These are phyloP conservation scores for Drosophila putrida DNA, from an alignment of 2,888 invertebrate genomes.

Conservation along the genomic window DNA sequence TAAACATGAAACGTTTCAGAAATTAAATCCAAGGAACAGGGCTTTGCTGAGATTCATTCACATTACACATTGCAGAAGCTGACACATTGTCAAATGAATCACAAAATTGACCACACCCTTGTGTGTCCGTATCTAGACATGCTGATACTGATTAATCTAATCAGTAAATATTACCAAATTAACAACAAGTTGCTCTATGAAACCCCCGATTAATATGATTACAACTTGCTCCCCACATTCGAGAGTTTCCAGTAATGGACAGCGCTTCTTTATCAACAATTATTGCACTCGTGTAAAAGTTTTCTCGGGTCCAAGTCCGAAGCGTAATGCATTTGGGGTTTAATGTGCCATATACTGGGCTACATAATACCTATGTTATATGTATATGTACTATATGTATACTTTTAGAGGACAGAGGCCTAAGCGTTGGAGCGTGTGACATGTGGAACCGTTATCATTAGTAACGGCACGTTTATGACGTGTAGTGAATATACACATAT, in stretches of 20 bases:
- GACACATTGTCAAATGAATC: slow-evolving; percentile 12
- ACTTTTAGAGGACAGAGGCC: slow-evolving; percentile 6
- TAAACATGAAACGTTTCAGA: too few species aligned
- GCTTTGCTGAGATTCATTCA: neutral
- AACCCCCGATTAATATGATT: neutral
- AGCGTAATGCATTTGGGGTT: neutral
- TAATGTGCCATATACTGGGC: neutral
- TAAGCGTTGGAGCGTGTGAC: slow-evolving; percentile 37
- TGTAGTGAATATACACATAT: slow-evolving; percentile 8
- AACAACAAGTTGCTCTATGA: slow-evolving; percentile 8
- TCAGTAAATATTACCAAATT: slow-evolving; percentile 25
- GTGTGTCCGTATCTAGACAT: neutral
- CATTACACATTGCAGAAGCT: neutral
- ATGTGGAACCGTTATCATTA: slow-evolving; percentile 73
- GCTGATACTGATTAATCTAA: slow-evolving; percentile 26
- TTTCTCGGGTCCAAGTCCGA: neutral
- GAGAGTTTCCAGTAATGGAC: neutral
- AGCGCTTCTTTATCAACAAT: slow-evolving; percentile 2
- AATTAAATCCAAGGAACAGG: neutral
- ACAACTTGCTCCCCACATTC: slow-evolving; percentile 2
- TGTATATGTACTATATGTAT: slow-evolving; percentile 1
- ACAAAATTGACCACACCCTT: slow-evolving; percentile 13
- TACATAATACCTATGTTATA: neutral
- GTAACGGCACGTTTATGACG: slow-evolving; percentile 63
- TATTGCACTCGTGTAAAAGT: neutral